Evolutionary conservation across 2,113 vertebrate species (phyloP).

Genomic region (Meleagris gallopavo): DNA sequence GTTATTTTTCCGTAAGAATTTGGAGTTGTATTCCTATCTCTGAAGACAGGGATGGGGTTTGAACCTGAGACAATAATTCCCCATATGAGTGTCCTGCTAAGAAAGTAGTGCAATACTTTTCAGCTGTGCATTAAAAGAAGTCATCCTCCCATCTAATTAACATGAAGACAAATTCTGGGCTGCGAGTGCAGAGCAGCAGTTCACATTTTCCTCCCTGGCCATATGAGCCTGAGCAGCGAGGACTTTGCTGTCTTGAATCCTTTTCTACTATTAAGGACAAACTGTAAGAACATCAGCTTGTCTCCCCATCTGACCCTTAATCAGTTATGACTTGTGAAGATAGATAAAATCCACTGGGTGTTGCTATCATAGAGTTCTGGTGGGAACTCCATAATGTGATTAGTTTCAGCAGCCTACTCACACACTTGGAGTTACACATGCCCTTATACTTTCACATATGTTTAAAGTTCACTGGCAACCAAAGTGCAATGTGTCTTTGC

Average conservation of each 20-base stretch:
- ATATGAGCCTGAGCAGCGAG: not conserved
- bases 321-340: not conserved
- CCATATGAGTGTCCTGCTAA: not conserved
- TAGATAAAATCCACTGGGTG: not conserved
- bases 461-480: not conserved
- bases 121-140: not conserved
- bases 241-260: not conserved
- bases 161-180: not conserved
- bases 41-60: not conserved
- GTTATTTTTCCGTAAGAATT: not conserved
- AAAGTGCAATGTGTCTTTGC: not conserved
- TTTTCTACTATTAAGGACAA: not conserved
- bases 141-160: not conserved
- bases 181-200: not conserved
- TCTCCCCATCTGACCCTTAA: not conserved
- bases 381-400: not conserved
- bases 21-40: not conserved
- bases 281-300: not conserved
- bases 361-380: not conserved
- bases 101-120: not conserved
- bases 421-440: not conserved
- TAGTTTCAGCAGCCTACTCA: not conserved
- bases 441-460: not conserved
- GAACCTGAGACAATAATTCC: not conserved
- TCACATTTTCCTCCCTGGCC: not conserved